Conservation (phyloP, 30 jellyfish, hydroid and myxozoan genomes). For the Turritopsis dohrnii region DNA sequence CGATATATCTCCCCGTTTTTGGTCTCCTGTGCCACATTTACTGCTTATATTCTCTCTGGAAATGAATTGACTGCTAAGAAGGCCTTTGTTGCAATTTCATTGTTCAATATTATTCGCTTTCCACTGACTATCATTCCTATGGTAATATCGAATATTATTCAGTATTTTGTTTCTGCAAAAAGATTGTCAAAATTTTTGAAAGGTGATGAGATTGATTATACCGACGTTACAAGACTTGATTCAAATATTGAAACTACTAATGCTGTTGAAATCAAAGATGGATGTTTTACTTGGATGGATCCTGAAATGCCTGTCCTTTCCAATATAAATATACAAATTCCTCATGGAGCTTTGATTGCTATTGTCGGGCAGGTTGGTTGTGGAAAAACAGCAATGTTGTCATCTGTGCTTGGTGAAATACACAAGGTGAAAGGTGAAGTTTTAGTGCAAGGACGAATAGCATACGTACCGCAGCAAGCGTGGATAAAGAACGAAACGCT, state of each 20-base stretch:
- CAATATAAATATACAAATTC: slow-evolving; percentile 38
- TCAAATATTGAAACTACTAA: slow-evolving; percentile 35
- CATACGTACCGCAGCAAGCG: slow-evolving; percentile 96
- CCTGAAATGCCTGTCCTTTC: slow-evolving; percentile 18
- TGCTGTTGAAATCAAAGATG: slow-evolving; percentile 26
- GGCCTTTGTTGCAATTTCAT: slow-evolving; percentile 89
- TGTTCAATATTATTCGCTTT: slow-evolving; percentile 76
- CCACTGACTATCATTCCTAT: slow-evolving; percentile 87
- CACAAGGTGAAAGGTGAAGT: slow-evolving; percentile 69
- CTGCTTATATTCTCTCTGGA: slow-evolving; percentile 69
- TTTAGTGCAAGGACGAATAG: slow-evolving; percentile 56
- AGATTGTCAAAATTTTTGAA: slow-evolving; percentile 58
- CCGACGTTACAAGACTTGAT: slow-evolving; percentile 26
- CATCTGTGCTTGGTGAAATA: slow-evolving; percentile 94
- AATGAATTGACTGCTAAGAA: slow-evolving; percentile 75
- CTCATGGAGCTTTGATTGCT: slow-evolving; percentile 59
- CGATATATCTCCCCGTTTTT: slow-evolving; percentile 71
- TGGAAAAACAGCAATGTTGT: slow-evolving; percentile 81
- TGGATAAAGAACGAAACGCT: slow-evolving; percentile 97
- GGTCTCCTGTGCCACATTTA: slow-evolving; percentile 84
- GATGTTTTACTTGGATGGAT: slow-evolving; percentile 28
- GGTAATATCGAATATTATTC: slow-evolving; percentile 49
- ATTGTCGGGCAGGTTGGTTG: slow-evolving; percentile 97
- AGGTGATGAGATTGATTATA: slow-evolving; percentile 79
- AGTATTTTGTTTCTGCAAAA: slow-evolving; percentile 68